Evolutionary conservation across 2,888 invertebrate genomes (phyloP), one percentile per base, ranked within the genome.

Genomic region (Luperina nickerlii): DNA sequence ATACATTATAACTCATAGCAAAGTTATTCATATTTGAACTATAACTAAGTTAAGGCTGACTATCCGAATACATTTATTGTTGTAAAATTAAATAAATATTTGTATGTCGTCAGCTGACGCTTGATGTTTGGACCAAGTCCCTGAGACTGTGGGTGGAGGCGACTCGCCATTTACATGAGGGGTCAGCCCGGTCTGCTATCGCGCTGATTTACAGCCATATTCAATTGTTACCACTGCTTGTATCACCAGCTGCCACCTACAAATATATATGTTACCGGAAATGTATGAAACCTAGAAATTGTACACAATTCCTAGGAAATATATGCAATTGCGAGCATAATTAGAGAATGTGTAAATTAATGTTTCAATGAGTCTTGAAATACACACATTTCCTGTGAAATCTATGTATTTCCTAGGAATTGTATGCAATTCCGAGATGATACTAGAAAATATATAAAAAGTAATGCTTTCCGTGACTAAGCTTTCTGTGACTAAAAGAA

Each of bases 191-290:
- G 90, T 69, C 90, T 90, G 92, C 94, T 96, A 96, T 96, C 96
- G 94, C 92, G 81, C 94, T 96, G 96, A 96, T 96, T 96, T 96
- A 96, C 94, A 92, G 90, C 95, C 94, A 93, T 94, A 96, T 96
- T 96, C 96, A 96, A 96, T 96, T 96, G 96, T 95, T 94, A 92
- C 94, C 93, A 91, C 91, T 92, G 94, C 93, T 95, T 95, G 95
- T 95, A 96, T 95, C 95, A 96, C 95, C 96, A 95, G 95, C 94
- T 96, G 95, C 93, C 94, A 93, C 92, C 90, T 90, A 90, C 92
- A 92, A 94, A 94, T 94, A 92, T 94, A 69, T 84, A 38, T 38
- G 38, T 38, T 38, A 38, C 38, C 38, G 38, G 38, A 38, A 38
- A 38, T 38, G 38, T 7, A 38, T 38, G 38, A 38, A 38, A 38